Evolutionary conservation across 1,140 invertebrate genomes (phyloP).

Genomic region (Apis laboriosa): DNA sequence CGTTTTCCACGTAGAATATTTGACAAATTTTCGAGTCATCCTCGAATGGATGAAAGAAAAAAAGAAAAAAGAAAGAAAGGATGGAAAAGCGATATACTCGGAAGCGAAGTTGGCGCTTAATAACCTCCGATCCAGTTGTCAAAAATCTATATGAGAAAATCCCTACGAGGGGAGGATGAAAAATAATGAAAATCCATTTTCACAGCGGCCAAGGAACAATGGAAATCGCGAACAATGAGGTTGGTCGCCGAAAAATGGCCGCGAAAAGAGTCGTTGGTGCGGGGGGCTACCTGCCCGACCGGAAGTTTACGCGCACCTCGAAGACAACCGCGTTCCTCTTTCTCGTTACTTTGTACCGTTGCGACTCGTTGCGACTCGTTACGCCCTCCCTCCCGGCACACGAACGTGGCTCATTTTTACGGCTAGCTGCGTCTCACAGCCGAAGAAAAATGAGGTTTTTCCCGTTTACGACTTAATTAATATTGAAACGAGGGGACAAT

Average conservation of each 20-base stretch:
- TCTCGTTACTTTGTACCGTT: slow-evolving; percentile 37
- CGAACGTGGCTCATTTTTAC: slow-evolving; percentile 34
- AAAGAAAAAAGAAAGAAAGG: too few relatives aligned
- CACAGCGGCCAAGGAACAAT: neutral
- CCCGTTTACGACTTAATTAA: slow-evolving; percentile 25
- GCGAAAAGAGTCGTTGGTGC: neutral
- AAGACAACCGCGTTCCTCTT: slow-evolving; percentile 13
- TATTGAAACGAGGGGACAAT: neutral
- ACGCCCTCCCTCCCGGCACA: neutral
- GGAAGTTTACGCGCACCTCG: slow-evolving; percentile 4
- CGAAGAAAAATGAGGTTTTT: neutral
- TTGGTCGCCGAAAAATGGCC: neutral
- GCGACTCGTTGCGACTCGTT: slow-evolving; percentile 36
- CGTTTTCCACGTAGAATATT: too few relatives aligned
- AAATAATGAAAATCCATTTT: neutral
- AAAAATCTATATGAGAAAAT: neutral
- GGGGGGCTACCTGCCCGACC: neutral
- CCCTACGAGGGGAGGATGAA: neutral
- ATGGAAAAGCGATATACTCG: neutral
- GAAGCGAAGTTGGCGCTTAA: too few relatives aligned
- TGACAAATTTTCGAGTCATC: too few relatives aligned
- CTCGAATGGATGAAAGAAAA: too few relatives aligned
- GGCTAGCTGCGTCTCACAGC: neutral
- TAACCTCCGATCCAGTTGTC: neutral
- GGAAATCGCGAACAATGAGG: neutral